These are phyloP conservation scores for Trididemnum clinides DNA, from an alignment of 23 tunicate species.

Conservation along the genomic window DNA sequence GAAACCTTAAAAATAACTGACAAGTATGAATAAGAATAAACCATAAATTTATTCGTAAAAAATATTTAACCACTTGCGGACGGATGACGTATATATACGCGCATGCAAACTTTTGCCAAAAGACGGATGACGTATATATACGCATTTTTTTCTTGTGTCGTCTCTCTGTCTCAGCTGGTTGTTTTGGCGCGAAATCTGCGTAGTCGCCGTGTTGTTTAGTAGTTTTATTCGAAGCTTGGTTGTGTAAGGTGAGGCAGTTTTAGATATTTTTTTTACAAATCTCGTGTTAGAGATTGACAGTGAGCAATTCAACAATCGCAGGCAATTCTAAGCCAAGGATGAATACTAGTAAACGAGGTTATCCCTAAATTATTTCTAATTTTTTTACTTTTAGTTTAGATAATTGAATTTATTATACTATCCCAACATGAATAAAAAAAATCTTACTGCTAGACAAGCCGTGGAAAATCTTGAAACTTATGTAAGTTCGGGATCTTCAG, in stretches of 20 bases:
- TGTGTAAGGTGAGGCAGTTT: slow-evolving; percentile 3
- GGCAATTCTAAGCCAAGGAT: slow-evolving; percentile 38
- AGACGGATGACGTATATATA: slow-evolving; percentile 15
- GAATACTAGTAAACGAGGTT: slow-evolving; percentile 18
- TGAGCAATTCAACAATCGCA: slow-evolving; percentile 32
- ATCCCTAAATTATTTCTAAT: slow-evolving; percentile 23
- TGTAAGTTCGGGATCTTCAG: slow-evolving; percentile 25
- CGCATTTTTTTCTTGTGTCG: slow-evolving; percentile 14
- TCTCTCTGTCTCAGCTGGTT: slow-evolving; percentile 15
- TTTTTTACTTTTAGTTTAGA: slow-evolving; percentile 33
- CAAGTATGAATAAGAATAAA: too few relatives aligned
- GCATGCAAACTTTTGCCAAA: neutral
- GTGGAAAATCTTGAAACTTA: slow-evolving; percentile 20
- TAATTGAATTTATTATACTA: slow-evolving; percentile 21
- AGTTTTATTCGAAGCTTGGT: slow-evolving; percentile 20
- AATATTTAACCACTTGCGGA: too few relatives aligned
- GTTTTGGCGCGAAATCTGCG: slow-evolving; percentile 20
- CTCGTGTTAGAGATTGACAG: slow-evolving; percentile 33
- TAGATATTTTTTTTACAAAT: slow-evolving; percentile 21
- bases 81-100: too few relatives aligned
- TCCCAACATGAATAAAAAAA: slow-evolving; percentile 23
- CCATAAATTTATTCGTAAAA: too few relatives aligned
- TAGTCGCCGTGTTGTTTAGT: slow-evolving; percentile 14
- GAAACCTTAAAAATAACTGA: too few relatives aligned
- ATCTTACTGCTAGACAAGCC: slow-evolving; percentile 26